Evolutionary conservation across 2,888 invertebrate genomes (phyloP).

Genomic region (Xestobium rufovillosum): DNA sequence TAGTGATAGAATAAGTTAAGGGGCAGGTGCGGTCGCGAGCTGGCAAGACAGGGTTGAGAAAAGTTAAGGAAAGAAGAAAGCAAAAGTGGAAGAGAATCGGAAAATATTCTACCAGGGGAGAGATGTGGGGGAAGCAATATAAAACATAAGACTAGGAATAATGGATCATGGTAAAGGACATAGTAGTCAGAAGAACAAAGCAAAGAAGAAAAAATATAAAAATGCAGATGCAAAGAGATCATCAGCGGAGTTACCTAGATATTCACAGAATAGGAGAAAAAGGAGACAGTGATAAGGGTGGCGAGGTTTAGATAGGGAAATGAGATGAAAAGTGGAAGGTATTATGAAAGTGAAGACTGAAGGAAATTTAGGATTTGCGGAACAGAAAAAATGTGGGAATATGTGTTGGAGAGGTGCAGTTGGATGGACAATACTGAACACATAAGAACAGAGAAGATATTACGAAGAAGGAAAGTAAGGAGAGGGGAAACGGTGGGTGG

Average conservation of each 20-base stretch:
- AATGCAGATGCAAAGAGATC: not conserved
- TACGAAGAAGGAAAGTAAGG: slow-evolving; percentile 2
- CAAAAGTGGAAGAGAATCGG: not conserved
- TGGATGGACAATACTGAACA: not conserved
- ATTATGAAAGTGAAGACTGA: not conserved
- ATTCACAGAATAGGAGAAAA: not conserved
- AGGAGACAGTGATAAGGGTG: not conserved
- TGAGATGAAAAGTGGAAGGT: not conserved
- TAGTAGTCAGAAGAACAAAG: not conserved
- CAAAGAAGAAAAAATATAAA: not conserved
- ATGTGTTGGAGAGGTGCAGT: not conserved
- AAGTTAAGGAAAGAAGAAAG: slow-evolving; percentile 1
- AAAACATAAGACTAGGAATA: not conserved
- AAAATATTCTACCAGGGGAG: not conserved
- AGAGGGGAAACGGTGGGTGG: not conserved
- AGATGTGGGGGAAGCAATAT: not conserved
- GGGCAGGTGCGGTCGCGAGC: too few relatives aligned
- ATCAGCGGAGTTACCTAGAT: not conserved
- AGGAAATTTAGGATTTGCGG: not conserved
- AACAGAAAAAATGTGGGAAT: too few relatives aligned
- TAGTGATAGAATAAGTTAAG: too few relatives aligned
- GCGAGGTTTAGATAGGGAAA: not conserved
- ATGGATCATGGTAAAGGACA: too few relatives aligned
- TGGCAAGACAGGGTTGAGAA: not conserved
- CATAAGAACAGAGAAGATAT: not conserved